Conservation (phyloP, 2,113 vertebrate species). For the Rhinopomastus cyanomelas region DNA sequence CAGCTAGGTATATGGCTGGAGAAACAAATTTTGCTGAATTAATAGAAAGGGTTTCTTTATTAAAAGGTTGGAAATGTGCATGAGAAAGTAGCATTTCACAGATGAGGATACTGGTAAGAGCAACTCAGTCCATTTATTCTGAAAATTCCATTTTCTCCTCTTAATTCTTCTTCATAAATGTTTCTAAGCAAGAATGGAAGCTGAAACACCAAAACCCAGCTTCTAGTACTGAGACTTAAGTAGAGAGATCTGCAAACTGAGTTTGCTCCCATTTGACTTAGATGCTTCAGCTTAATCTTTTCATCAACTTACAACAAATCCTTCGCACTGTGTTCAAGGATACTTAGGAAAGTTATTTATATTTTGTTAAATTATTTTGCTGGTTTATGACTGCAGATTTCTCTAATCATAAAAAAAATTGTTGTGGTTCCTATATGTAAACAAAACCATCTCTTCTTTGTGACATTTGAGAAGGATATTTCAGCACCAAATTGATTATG, state of each 20-base stretch:
- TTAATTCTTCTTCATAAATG: background rate
- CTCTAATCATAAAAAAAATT: background rate
- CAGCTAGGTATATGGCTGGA: background rate
- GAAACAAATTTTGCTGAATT: conserved; percentile 2
- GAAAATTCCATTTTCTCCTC: background rate
- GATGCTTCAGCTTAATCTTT: background rate
- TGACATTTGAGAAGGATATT: background rate
- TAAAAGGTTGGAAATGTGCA: background rate
- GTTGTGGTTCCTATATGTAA: background rate
- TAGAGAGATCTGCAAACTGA: background rate
- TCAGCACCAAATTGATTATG: background rate
- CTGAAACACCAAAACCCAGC: background rate
- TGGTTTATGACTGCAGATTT: background rate
- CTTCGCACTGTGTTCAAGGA: background rate
- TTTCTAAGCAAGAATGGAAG: background rate
- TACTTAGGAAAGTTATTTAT: background rate
- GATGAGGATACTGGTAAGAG: background rate
- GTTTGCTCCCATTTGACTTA: background rate
- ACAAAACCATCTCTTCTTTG: fast-evolving
- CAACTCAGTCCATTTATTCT: background rate
- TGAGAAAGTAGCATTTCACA: background rate
- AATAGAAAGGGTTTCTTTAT: background rate
- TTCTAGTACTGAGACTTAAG: background rate
- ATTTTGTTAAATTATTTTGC: background rate
- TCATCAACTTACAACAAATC: background rate